Base-by-base conservation (phyloP, 2,888 invertebrate species). In the Eupeodes luniger region DNA sequence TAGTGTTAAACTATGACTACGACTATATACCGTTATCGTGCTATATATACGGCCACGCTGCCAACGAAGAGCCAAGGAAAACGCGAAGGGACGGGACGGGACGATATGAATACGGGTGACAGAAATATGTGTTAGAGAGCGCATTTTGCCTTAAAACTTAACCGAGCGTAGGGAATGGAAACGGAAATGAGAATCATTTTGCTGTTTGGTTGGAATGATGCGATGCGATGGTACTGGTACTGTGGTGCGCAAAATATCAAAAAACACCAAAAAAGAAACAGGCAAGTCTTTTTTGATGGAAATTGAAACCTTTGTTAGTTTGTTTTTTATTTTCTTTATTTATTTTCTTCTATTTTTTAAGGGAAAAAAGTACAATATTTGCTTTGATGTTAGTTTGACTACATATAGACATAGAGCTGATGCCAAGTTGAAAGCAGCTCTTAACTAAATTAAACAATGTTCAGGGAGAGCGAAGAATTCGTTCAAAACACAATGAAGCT, bases 341-440 rank as follows among this genome's bases (percentile, higher is more conserved):
- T 59, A 36, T 59, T 59, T 36, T n/a, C 59, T 70, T 55, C 40
- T 44, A 14, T 55, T 70, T 55, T 70, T 70, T 12, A 11, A 7
- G 14, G 1, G 19, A 16, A 44, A n/a, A 34, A 67, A 51, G 40
- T 5, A 51, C 27, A 27, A 27, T 67, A 51, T 67, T 51, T 67
- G 51, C 66, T 49, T 66, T 36, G 67, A 69, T 36, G 36, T 53
- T 69, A 51, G 53, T 69, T 69, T 69, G 49, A 27, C 27, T 66
- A 49, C 27, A 40, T 47, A 19, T 14, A 49, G 14, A 61, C 16
- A 16, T 12, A 47, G 44, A 44, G 19, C 47, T 66, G 82, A 69
- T 79, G 74, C 78, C 86, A 86, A 86, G 82, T 79, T 82, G 70
- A 79, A 83, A 79, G 69, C 78, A 76, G 86, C 83, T 87, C 70